Evolutionary conservation across 2,888 invertebrate genomes (phyloP).

Genomic region (Chrysotoxum bicinctum): DNA sequence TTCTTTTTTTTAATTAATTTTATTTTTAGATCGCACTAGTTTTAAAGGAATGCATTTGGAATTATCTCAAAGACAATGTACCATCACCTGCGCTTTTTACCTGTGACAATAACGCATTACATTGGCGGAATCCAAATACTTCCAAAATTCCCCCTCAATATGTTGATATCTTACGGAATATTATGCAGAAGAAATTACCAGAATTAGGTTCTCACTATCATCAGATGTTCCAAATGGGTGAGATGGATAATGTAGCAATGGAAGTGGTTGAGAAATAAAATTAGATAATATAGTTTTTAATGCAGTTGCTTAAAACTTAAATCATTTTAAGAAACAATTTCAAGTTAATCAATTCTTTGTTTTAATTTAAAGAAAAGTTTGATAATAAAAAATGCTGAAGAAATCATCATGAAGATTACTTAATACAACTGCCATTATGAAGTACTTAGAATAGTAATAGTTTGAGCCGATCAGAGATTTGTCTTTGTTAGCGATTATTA

Average conservation of each 20-base stretch:
- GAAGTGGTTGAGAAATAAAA: slow-evolving; percentile 40
- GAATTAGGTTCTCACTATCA: slow-evolving; percentile 89
- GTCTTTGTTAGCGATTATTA: too few species aligned
- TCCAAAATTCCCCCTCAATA: slow-evolving; percentile 88
- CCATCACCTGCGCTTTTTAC: slow-evolving; percentile 92
- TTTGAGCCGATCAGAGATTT: too few species aligned
- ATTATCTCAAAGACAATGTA: slow-evolving; percentile 93
- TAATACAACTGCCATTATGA: too few species aligned
- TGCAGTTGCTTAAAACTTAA: background rate
- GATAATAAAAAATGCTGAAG: too few species aligned
- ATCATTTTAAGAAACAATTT: background rate
- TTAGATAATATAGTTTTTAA: background rate
- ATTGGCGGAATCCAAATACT: slow-evolving; percentile 90
- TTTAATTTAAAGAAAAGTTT: background rate
- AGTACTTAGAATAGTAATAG: too few species aligned
- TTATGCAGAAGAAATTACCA: slow-evolving; percentile 90
- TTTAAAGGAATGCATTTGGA: slow-evolving; percentile 93
- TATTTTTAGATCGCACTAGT: slow-evolving; percentile 87
- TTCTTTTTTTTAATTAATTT: background rate
- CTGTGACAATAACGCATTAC: slow-evolving; percentile 86
- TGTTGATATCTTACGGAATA: slow-evolving; percentile 89
- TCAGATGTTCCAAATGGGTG: slow-evolving; percentile 85
- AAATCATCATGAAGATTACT: too few species aligned
- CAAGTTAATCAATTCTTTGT: background rate
- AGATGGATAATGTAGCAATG: slow-evolving; percentile 74